Evolutionary conservation across 2,113 vertebrate genomes (phyloP), one percentile per base, ranked within the genome.

Genomic region (Osmerus mordax): DNA sequence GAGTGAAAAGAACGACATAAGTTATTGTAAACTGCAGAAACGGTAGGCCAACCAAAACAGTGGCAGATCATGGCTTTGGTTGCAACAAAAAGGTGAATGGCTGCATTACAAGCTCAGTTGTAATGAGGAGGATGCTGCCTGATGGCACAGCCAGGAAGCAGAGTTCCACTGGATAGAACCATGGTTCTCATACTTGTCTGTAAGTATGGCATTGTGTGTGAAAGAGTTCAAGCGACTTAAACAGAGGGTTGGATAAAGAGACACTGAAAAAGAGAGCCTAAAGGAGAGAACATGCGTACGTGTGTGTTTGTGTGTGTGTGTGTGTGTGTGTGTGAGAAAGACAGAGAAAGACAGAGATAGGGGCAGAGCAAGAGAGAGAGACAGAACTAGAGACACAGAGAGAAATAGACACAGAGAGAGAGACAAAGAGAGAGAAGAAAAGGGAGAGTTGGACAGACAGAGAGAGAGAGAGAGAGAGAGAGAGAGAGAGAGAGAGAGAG

Each of bases 41-140:
- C 71, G 69, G 62, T 62, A 51, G 65, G 41, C 23, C 75, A 66
- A 75, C 47, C 28, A 77, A 80, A 77, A 71, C 62, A 80, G 75
- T 71, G 75, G 70, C 11, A 16, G 18, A 32, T 41, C 25, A 25
- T 58, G 71, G 58, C 67, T 65, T 83, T 64, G 76, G 67, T 15
- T 70, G 70, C 77, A 74, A 77, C 51, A 64, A 54, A 81, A 74
- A 76, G 62, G 58, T 70, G 61, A 74, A 66, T 36, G n/a, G 69
- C 12, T 72, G 52, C 69, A 71, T 70, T 32, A 12, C 32, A 47
- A 73, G 41, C 25, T 3, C 13, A 71, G 62, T 4, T 75, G 71
- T 19, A 58, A 64, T 6, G 66, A 47, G 41, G 41, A 47, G 9
- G 41, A 47, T 12, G 67, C 68, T 69, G 70, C 74, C 5, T 82